phyloP scores from a whole-genome alignment of 2,888 invertebrate species.

The Kuschelorhynchus macadamiae region DNA sequence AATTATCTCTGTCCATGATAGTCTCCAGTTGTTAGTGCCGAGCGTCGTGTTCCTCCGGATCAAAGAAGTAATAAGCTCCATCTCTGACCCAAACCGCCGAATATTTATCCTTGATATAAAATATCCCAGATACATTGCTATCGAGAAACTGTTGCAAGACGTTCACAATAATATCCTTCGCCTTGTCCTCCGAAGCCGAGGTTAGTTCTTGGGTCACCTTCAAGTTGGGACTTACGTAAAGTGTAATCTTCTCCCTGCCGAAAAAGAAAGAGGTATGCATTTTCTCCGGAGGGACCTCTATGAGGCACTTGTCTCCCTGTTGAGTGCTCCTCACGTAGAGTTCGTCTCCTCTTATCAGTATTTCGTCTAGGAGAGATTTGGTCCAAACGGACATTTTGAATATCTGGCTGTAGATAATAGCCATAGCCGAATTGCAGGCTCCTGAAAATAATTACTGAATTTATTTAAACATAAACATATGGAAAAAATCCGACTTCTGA shows the following conservation, averaged over 20 bases:
- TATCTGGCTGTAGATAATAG: slow-evolving; percentile 72
- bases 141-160: slow-evolving; percentile 59
- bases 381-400: slow-evolving; percentile 74
- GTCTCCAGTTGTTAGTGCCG: no score
- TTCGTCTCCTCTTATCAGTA: slow-evolving; percentile 71
- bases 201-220: slow-evolving; percentile 47
- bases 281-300: slow-evolving; percentile 56
- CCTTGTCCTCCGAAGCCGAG: slow-evolving; percentile 49
- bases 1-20: no score
- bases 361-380: slow-evolving; percentile 71
- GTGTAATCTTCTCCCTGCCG: slow-evolving; percentile 57
- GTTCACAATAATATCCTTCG: slow-evolving; percentile 48
- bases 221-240: slow-evolving; percentile 57
- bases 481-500: no score
- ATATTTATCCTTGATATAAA: slow-evolving; percentile 56
- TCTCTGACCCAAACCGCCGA: slow-evolving; percentile 61
- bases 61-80: slow-evolving; percentile 57
- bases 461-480: no score
- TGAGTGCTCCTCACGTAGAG: slow-evolving; percentile 66
- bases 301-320: slow-evolving; percentile 55
- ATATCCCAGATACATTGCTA: slow-evolving; percentile 58
- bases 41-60: slow-evolving; percentile 64
- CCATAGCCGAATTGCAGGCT: slow-evolving; percentile 72
- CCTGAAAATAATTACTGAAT: slow-evolving; percentile 58
- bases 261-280: slow-evolving; percentile 60